phyloP scores from a whole-genome alignment of 2,113 vertebrate species.

The Archilochus colubris region DNA sequence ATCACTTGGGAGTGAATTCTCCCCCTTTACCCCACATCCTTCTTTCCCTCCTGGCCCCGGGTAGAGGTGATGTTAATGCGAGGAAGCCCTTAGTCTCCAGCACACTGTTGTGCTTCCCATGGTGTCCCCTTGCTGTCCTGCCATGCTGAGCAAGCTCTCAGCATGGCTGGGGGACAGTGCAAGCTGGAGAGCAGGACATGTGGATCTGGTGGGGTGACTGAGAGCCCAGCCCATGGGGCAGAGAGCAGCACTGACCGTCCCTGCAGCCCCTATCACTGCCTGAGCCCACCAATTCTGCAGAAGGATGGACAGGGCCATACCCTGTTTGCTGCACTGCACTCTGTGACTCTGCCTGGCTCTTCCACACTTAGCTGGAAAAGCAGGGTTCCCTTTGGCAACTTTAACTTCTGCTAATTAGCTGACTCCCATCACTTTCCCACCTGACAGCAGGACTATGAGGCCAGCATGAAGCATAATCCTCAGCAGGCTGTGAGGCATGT shows the following conservation, averaged over 20 bases:
- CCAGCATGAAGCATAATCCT: not conserved
- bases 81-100: not conserved
- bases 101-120: not conserved
- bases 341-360: not conserved
- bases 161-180: not conserved
- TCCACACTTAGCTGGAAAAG: not conserved
- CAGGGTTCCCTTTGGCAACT: not conserved
- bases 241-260: not conserved
- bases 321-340: not conserved
- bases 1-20: slow-evolving; percentile 33
- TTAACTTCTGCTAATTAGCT: not conserved
- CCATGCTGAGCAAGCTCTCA: not conserved
- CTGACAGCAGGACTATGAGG: not conserved
- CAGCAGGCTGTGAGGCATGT: not conserved
- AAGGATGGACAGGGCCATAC: not conserved
- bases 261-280: not conserved
- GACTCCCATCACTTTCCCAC: not conserved
- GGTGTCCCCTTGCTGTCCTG: not conserved
- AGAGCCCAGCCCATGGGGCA: not conserved
- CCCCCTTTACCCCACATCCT: not conserved
- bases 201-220: not conserved
- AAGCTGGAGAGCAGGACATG: not conserved
- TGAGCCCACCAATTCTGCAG: not conserved
- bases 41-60: not conserved
- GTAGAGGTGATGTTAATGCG: not conserved